Base-by-base conservation (phyloP, 2,113 vertebrate species). In the Mirza zaza region DNA sequence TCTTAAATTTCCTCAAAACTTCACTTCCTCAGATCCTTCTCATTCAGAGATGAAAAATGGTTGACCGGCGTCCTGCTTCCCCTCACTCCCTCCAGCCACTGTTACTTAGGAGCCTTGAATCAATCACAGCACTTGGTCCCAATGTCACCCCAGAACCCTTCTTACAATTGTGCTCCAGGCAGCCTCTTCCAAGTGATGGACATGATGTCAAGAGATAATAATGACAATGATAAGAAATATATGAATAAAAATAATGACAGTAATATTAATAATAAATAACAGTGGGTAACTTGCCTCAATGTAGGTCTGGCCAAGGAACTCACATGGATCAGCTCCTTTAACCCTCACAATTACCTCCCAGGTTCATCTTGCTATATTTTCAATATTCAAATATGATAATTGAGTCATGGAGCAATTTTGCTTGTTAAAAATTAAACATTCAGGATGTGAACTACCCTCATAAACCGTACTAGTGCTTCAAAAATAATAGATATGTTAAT, bases 21-120 rank as follows among this genome's bases (percentile, higher is more conserved):
- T 61, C 71, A 25, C 6, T 7, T 42, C 76, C 48, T 89, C 55
- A 36, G 86, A 63, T 29, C 14, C 91, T 71, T 27, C 6, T 2
- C 17, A 39, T 50, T 29, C 55, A 39, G 42, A 48, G 50, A 42
- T 45, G 80, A 65, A 34, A 61, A n/a, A n/a, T 34, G 23, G 0
- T 9, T 42, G 61, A 25, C 50, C 0, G 0, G 0, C 0, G 2
- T 5, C 8, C 3, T 63, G 55, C 17, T 0, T 0, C 6, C 39
- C 18, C 15, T 59, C 14, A 1, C 67, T 25, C 36, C 42, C 77
- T 89, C 34, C 1, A 32, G 17, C n/a, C 61, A 55, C 17, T 3
- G 0, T 18, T 27, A 45, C 20, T 0, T 2, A n/a, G 63, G 6
- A 48, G 2, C 4, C 27, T 34, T 9, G 32, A 80, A 11, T 65